phyloP scores from a whole-genome alignment of 2,113 vertebrate species.

The Numida meleagris region DNA sequence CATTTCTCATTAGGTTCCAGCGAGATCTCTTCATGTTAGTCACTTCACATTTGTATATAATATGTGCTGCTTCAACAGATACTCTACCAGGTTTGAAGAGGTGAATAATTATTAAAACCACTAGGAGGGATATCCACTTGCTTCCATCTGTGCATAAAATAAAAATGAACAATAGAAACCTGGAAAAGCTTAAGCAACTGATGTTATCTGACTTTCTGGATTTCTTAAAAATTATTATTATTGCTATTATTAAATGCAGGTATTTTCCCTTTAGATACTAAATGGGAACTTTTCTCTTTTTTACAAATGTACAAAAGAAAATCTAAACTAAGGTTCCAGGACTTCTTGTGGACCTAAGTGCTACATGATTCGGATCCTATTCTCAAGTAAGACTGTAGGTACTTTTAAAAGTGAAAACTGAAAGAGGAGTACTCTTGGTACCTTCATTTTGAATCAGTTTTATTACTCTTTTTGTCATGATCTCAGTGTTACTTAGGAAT shows the following conservation, averaged over 20 bases:
- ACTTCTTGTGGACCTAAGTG: background rate
- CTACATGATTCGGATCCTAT: background rate
- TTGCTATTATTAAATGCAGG: background rate
- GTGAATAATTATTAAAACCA: background rate
- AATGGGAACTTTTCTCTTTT: background rate
- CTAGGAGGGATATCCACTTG: background rate
- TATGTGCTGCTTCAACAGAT: background rate
- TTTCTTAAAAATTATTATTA: background rate
- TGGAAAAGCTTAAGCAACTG: background rate
- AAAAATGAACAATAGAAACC: background rate
- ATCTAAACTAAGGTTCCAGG: background rate
- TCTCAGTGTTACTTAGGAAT: background rate
- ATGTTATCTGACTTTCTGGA: fast-evolving
- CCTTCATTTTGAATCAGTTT: background rate
- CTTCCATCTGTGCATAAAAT: background rate
- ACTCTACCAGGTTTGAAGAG: background rate
- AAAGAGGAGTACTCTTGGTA: background rate
- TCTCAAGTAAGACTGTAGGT: background rate
- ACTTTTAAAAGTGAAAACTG: background rate
- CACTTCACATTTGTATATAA: background rate
- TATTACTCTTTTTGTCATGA: background rate
- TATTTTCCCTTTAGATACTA: background rate
- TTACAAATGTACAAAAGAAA: background rate
- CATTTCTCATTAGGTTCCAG: slow-evolving; percentile 30
- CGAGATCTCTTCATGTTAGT: background rate